These are phyloP conservation scores for Dasyurus viverrinus DNA, from an alignment of 2,113 vertebrate species.

Conservation along the genomic window DNA sequence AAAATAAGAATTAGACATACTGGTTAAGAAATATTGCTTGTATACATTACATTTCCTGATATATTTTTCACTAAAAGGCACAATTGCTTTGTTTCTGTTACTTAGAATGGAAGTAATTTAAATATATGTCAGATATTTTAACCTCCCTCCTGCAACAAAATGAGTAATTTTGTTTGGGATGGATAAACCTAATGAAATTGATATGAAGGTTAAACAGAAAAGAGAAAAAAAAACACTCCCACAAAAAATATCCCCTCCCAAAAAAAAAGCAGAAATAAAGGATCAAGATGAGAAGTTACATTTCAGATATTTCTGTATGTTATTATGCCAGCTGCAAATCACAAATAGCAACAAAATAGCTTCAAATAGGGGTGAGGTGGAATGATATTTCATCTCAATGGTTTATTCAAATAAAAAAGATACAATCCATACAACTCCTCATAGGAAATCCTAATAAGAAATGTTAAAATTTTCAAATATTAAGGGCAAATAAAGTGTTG, in stretches of 20 bases:
- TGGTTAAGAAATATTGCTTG: neutral
- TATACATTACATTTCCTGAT: neutral
- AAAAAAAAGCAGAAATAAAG: slow-evolving; percentile 36
- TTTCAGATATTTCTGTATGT: neutral
- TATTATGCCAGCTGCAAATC: slow-evolving; percentile 3
- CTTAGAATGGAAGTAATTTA: neutral
- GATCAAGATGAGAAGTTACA: neutral
- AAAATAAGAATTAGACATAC: neutral
- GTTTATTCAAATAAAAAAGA: neutral
- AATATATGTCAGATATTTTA: neutral
- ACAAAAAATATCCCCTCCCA: neutral
- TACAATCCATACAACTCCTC: neutral
- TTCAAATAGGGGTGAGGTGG: neutral
- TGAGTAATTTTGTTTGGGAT: neutral
- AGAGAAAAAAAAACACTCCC: neutral
- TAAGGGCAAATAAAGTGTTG: neutral
- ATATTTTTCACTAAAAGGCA: neutral
- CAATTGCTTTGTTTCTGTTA: neutral
- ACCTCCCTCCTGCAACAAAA: neutral
- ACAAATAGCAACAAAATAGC: slow-evolving; percentile 8
- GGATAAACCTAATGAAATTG: slow-evolving; percentile 12
- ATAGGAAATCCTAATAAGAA: neutral
- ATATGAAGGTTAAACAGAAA: neutral
- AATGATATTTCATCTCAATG: neutral
- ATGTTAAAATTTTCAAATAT: neutral